A percentile compares a stretch with the other conserved stretches of the same genome.
These are phyloP conservation scores for Drosophila multiciliata DNA, from an alignment of 2,888 invertebrate genomes.

Conservation along the genomic window DNA sequence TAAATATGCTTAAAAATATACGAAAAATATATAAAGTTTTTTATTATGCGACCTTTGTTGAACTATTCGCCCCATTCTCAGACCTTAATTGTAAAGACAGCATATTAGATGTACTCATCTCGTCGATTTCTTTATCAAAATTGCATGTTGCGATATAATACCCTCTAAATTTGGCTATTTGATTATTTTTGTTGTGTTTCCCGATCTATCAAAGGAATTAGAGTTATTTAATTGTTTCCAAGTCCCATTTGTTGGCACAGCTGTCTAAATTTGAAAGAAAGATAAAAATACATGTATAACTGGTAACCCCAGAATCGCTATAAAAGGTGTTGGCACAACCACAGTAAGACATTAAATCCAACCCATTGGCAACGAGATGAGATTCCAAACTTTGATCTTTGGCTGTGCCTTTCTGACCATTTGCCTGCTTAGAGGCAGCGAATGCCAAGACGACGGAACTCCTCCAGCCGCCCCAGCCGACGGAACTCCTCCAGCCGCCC, in stretches of 20 bases:
- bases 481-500: no score
- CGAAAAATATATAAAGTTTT: background rate
- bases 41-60: no score
- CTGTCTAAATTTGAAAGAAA: background rate
- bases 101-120: no score
- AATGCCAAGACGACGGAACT: background rate
- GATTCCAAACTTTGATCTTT: slow-evolving; percentile 12
- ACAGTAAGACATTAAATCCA: slow-evolving; percentile 1
- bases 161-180: background rate
- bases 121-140: no score
- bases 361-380: slow-evolving; percentile 6
- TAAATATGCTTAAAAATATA: background rate
- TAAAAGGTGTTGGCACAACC: slow-evolving; percentile 1
- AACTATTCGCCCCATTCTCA: no score
- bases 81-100: no score
- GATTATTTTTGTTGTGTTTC: background rate
- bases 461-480: accelerated
- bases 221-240: background rate
- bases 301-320: background rate
- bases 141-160: background rate
- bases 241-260: slow-evolving; percentile 2
- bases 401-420: slow-evolving; percentile 18
- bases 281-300: background rate
- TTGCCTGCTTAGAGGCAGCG: slow-evolving; percentile 1
- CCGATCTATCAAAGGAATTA: background rate